Evolutionary conservation across 23 tunicate species (phyloP).

Genomic region (Halocynthia roretzi): DNA sequence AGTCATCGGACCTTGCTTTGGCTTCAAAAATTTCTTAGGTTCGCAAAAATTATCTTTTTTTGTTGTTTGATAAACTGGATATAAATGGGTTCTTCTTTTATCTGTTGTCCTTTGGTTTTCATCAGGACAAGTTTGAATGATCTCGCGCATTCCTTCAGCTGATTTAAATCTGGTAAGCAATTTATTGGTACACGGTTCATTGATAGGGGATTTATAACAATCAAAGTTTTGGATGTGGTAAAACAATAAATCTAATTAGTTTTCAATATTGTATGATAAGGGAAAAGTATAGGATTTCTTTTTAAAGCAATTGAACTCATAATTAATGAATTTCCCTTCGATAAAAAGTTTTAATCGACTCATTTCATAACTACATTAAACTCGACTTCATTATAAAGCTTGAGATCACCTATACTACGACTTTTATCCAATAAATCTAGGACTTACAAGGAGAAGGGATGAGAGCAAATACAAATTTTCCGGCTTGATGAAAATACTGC

Average conservation of each 20-base stretch:
- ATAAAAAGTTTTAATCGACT: background rate
- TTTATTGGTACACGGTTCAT: background rate
- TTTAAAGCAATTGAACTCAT: too few relatives aligned
- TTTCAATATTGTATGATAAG: too few relatives aligned
- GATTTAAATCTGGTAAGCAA: background rate
- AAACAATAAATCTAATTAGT: too few relatives aligned
- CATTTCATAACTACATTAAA: background rate
- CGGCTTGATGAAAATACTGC: background rate
- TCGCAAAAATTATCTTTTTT: too few relatives aligned
- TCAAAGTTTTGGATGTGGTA: too few relatives aligned
- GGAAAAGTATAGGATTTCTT: too few relatives aligned
- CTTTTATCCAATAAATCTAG: background rate
- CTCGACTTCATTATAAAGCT: too few relatives aligned
- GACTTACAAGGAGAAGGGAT: background rate
- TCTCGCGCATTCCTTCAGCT: background rate
- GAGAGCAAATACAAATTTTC: background rate
- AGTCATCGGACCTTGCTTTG: constrained; percentile 5
- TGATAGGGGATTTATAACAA: too few relatives aligned
- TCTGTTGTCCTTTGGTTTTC: background rate
- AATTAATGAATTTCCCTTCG: too few relatives aligned
- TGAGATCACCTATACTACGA: too few relatives aligned
- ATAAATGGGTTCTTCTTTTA: too few relatives aligned
- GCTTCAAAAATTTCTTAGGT: background rate
- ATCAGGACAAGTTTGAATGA: background rate
- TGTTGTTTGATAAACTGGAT: too few relatives aligned